A percentile compares a stretch with the other conserved stretches of the same genome.
Conservation (phyloP, 2,797 vertebrate genomes). For the Diglossa cyanea region DNA sequence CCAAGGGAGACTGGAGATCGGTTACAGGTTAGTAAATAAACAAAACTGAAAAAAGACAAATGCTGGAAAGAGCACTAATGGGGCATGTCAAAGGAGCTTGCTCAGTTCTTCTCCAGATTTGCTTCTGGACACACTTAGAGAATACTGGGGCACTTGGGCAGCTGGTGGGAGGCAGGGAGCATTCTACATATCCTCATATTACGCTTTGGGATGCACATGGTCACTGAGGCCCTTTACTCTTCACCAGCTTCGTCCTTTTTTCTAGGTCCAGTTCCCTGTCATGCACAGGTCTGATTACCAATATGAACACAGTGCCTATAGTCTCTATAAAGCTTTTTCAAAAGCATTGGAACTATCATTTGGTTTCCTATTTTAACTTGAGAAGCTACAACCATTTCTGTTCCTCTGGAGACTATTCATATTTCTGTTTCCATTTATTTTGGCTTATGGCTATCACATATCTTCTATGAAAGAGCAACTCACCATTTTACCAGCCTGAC, state of each 20-base stretch:
- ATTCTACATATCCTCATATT: accelerated
- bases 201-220: accelerated
- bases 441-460: not conserved
- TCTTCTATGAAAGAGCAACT: not conserved
- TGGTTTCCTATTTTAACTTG: not conserved
- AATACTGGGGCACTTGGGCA: not conserved
- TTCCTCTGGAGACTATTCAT: not conserved
- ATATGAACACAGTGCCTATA: accelerated
- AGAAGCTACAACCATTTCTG: not conserved
- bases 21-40: not conserved
- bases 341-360: not conserved
- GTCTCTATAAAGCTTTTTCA: not conserved
- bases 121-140: not conserved
- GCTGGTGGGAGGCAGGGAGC: not conserved
- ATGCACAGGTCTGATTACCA: not conserved
- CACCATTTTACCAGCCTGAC: not conserved
- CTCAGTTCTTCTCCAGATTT: not conserved
- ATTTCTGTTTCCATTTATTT: not conserved
- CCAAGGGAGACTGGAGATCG: not conserved
- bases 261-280: not conserved
- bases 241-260: not conserved
- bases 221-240: not conserved
- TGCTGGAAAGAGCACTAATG: not conserved
- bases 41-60: not conserved
- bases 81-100: not conserved